Percentiles rank a stretch among this genome's conserved stretches.
Evolutionary conservation across 2,113 vertebrate species (phyloP).

Genomic region (Psittacus erithacus): DNA sequence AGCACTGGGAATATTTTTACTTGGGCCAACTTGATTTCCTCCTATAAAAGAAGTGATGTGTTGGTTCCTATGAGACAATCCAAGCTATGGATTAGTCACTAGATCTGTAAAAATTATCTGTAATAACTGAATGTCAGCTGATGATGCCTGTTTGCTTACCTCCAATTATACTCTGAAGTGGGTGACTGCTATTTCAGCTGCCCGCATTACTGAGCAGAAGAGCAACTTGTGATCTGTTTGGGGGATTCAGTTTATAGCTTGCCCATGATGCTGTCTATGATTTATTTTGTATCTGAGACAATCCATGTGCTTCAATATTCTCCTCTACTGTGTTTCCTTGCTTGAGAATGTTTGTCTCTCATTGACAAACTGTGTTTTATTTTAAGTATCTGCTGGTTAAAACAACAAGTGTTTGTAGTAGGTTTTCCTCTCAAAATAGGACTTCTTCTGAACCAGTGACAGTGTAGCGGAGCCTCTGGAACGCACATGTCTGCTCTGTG

Average conservation of each 20-base stretch:
- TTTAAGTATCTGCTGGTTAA: neutral
- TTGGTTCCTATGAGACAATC: neutral
- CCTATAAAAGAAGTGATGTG: neutral
- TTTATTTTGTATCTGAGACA: neutral
- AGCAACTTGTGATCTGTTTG: neutral
- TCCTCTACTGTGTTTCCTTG: neutral
- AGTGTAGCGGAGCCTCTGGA: neutral
- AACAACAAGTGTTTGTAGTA: neutral
- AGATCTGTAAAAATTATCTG: neutral
- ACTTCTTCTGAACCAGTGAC: neutral
- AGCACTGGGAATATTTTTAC: neutral
- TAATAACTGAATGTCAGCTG: neutral
- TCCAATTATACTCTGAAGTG: neutral
- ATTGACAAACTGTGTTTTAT: neutral
- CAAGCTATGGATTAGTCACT: neutral
- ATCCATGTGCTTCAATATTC: neutral
- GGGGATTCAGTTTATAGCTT: neutral
- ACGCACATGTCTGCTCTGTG: neutral
- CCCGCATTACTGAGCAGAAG: neutral
- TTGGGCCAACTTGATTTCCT: neutral
- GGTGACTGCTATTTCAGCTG: neutral
- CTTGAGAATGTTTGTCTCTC: neutral
- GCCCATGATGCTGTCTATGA: accelerated
- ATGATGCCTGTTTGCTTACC: neutral
- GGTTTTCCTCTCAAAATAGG: neutral